Conservation (phyloP, 1,140 invertebrate species). For the Globodera rostochiensis region DNA sequence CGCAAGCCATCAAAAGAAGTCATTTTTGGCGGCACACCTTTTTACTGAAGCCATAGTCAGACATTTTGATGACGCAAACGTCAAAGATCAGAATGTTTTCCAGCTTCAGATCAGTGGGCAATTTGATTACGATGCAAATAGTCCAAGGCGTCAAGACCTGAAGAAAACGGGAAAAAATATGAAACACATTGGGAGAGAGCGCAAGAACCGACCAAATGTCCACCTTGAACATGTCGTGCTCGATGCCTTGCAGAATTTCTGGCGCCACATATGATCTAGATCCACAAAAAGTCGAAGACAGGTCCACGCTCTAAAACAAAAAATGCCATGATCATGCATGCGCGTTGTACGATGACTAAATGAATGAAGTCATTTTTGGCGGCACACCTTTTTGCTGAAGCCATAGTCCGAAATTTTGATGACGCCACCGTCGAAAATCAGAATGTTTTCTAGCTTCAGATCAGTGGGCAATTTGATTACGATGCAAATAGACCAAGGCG, state of each 20-base stretch:
- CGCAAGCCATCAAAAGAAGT: conserved; percentile 74
- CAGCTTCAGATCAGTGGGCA: conserved; percentile 75
- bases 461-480: conserved; percentile 72
- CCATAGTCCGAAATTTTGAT: conserved; percentile 74
- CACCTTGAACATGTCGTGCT: conserved; percentile 49
- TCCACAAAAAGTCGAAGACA: conserved; percentile 69
- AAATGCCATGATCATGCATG: not conserved
- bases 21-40: not conserved
- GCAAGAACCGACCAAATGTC: conserved; percentile 40
- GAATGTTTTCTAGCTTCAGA: conserved; percentile 75
- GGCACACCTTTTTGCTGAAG: conserved; percentile 67
- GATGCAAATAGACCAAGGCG: conserved; percentile 72
- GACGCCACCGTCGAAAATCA: conserved; percentile 69
- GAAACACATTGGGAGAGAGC: not conserved
- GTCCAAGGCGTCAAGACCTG: conserved; percentile 68
- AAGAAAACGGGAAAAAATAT: conserved; percentile 6
- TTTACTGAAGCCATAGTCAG: conserved; percentile 74
- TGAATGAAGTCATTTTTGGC: not conserved
- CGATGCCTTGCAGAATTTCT: conserved; percentile 69
- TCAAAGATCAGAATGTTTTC: conserved; percentile 73
- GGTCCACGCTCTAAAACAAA: conserved; percentile 24
- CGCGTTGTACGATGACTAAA: too few relatives aligned
- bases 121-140: conserved; percentile 72
- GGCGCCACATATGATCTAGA: conserved; percentile 75
- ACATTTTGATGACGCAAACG: conserved; percentile 70